phyloP scores from a whole-genome alignment of 2,797 vertebrate species.

The Centropyge bicolor region DNA sequence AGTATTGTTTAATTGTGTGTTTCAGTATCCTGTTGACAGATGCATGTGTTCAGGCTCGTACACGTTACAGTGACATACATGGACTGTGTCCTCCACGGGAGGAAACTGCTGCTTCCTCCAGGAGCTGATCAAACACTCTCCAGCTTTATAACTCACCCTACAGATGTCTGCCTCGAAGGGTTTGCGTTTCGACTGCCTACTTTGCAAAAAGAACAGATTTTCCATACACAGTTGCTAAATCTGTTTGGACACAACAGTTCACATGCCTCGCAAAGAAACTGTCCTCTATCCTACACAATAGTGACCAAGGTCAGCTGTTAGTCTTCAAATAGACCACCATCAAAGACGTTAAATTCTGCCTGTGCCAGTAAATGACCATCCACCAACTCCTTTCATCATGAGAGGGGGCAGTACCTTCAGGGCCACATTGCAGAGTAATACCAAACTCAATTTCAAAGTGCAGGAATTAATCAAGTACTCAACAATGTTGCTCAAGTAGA shows the following conservation, averaged over 20 bases:
- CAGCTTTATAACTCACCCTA: slow-evolving; percentile 56
- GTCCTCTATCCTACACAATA: slow-evolving; percentile 39
- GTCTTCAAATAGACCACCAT: slow-evolving; percentile 54
- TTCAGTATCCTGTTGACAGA: slow-evolving; percentile 3
- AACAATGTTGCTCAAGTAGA: neutral
- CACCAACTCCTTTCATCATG: slow-evolving; percentile 49
- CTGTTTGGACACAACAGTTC: slow-evolving; percentile 23
- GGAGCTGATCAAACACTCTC: slow-evolving; percentile 78
- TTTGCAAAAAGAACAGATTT: slow-evolving; percentile 41
- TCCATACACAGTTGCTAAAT: slow-evolving; percentile 37
- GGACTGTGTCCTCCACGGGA: slow-evolving; percentile 65
- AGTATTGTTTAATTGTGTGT: neutral
- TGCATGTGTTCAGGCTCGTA: slow-evolving; percentile 16
- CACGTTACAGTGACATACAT: slow-evolving; percentile 43
- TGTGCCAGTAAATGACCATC: slow-evolving; percentile 43
- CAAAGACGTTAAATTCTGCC: slow-evolving; percentile 40
- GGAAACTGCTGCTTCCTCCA: slow-evolving; percentile 84
- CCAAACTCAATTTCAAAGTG: slow-evolving; percentile 20
- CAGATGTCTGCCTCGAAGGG: slow-evolving; percentile 60
- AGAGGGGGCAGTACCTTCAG: slow-evolving; percentile 22
- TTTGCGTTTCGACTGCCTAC: slow-evolving; percentile 47
- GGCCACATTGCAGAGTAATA: slow-evolving; percentile 19
- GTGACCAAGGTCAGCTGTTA: slow-evolving; percentile 41
- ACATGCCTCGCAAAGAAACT: slow-evolving; percentile 20
- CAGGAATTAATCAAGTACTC: slow-evolving; percentile 5